Conservation (phyloP, 1,140 invertebrate genomes). For the Pogonognathellus flavescens region DNA sequence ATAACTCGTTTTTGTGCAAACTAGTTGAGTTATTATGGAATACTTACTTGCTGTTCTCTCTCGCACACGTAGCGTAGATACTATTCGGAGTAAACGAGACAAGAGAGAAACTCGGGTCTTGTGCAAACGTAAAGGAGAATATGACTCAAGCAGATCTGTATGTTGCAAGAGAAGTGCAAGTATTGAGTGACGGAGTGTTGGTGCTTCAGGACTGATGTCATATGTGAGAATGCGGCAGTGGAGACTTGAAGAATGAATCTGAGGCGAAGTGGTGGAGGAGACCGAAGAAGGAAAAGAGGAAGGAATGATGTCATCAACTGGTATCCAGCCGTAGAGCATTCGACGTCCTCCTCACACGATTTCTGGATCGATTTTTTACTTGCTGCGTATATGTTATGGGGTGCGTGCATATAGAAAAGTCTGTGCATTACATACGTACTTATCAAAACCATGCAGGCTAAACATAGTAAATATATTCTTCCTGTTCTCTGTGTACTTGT, state of each 20-base stretch:
- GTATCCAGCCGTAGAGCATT: constrained; percentile 58
- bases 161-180: constrained; percentile 25
- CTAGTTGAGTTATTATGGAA: background rate
- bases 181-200: constrained; percentile 50
- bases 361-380: constrained; percentile 63
- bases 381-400: constrained; percentile 46
- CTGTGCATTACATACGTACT: background rate
- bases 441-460: background rate
- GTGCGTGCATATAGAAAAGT: constrained; percentile 44
- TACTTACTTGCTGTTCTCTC: background rate
- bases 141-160: background rate
- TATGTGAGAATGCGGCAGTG: constrained; percentile 59
- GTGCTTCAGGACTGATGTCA: constrained; percentile 53
- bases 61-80: no score
- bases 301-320: constrained; percentile 64
- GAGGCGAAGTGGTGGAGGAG: constrained; percentile 54
- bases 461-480: constrained; percentile 17
- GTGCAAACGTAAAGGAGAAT: background rate
- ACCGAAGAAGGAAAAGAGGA: constrained; percentile 55
- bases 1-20: background rate
- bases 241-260: constrained; percentile 56
- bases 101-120: background rate
- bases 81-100: background rate
- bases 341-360: constrained; percentile 60
- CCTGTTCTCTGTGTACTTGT: background rate